phyloP scores from a whole-genome alignment of 2,113 vertebrate genomes.

The Ammodramus savannarum region DNA sequence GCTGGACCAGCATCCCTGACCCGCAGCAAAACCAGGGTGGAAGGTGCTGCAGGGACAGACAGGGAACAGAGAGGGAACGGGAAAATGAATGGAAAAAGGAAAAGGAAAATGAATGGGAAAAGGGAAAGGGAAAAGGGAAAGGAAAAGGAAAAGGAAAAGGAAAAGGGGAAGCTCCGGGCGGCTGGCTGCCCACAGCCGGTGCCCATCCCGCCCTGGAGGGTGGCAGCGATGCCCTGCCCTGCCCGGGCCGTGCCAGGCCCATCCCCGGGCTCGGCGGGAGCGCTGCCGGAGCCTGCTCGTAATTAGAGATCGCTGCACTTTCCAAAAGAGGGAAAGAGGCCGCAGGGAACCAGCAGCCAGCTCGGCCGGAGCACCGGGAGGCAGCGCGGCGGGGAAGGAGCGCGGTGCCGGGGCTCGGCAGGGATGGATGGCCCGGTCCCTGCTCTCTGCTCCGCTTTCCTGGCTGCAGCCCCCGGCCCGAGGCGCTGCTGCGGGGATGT shows the following conservation, averaged over 20 bases:
- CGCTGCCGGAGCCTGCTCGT: neutral
- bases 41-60: neutral
- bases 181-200: neutral
- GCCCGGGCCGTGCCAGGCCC: neutral
- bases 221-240: neutral
- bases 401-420: neutral
- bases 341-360: neutral
- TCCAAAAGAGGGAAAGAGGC: neutral
- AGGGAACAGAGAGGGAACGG: neutral
- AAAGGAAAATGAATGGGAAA: accelerated
- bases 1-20: neutral
- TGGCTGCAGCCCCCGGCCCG: accelerated
- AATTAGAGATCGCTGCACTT: neutral
- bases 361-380: neutral
- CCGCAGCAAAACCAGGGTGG: neutral
- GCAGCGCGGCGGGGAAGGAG: neutral
- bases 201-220: neutral
- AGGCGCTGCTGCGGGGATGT: accelerated
- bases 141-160: neutral
- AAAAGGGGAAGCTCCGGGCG: neutral
- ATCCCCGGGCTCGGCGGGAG: neutral
- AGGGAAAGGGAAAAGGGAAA: accelerated
- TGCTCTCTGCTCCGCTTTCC: neutral
- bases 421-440: accelerated
- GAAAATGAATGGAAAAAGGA: neutral